A percentile compares a stretch with the other conserved stretches of the same genome.
These are phyloP conservation scores for Drosophila albomicans DNA, from an alignment of 1,140 invertebrate species.

Conservation along the genomic window DNA sequence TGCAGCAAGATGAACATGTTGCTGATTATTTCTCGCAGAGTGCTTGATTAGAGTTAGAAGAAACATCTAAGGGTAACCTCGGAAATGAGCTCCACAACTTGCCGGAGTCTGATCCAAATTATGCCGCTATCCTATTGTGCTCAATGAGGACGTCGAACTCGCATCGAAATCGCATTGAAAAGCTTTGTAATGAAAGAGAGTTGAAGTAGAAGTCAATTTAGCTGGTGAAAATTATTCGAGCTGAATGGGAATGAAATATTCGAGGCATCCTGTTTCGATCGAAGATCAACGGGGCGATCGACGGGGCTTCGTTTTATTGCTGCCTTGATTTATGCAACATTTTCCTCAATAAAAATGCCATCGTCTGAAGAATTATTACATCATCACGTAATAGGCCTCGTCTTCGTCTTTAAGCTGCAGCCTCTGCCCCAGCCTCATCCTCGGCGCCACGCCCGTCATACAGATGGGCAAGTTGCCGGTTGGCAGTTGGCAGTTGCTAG, in stretches of 20 bases:
- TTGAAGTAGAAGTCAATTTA: slow-evolving; percentile 44
- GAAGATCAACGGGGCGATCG: slow-evolving; percentile 29
- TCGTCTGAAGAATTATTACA: slow-evolving; percentile 78
- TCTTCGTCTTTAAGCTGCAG: slow-evolving; percentile 5
- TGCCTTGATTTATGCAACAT: slow-evolving; percentile 82
- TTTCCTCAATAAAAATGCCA: slow-evolving; percentile 80
- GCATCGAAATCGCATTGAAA: slow-evolving; percentile 42
- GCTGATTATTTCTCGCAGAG: slow-evolving; percentile 59
- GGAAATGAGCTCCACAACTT: slow-evolving; percentile 34
- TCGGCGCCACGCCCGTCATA: slow-evolving; percentile 68
- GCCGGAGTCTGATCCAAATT: slow-evolving; percentile 44
- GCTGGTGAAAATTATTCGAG: slow-evolving; percentile 62
- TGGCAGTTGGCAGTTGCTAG: background rate
- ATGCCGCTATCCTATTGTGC: slow-evolving; percentile 60
- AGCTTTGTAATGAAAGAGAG: slow-evolving; percentile 31
- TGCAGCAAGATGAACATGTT: slow-evolving; percentile 48
- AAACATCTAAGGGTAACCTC: background rate
- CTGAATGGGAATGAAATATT: slow-evolving; percentile 65
- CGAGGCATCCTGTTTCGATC: slow-evolving; percentile 68
- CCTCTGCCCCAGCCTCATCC: slow-evolving; percentile 27
- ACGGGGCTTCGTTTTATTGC: slow-evolving; percentile 69
- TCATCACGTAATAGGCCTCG: slow-evolving; percentile 76
- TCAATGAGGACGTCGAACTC: slow-evolving; percentile 62
- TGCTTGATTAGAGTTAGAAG: slow-evolving; percentile 33
- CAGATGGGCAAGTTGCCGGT: slow-evolving; percentile 1